Base-by-base conservation (phyloP, 2,888 invertebrate species). In the Orthosia incerta region DNA sequence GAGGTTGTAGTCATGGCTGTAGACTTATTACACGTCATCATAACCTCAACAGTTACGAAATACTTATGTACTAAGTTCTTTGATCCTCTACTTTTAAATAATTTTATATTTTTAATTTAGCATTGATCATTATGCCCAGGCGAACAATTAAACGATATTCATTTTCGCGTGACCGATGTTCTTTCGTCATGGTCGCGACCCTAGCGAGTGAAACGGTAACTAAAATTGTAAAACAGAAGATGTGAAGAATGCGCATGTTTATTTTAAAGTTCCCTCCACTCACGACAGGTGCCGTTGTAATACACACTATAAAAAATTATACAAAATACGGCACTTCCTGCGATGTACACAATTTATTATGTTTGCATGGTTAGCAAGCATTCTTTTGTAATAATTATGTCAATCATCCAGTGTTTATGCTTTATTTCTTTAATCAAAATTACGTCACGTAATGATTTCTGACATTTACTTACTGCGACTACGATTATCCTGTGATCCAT, bases 391-490 rank as follows among this genome's bases (percentile, higher is more conserved):
- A 76, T 76, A 77, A 82, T 63, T 60, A 82, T 48, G 60, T 70
- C 71, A 77, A 77, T 77, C 60, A 78, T 64, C 15, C 50, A 26
- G 4, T 50, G 23, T 78, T 82, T 55, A 60, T 80, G 50, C 53
- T 12, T 53, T 50, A 62, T 67, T 77, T 66, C 11, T 66, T 81
- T 80, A 51, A 75, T 62, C 76, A 81, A 61, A 80, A 77, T 81
- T 26, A 45, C 55, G 20, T 76, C 67, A 81, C 67, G n/a, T 81
- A 76, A 77, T 66, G 55, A 77, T 77, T 76, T 77, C 55, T 76
- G 76, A 66, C 67, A 66, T 77, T 76, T 57, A 57, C 26, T 45
- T 48, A 56, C 31, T 13, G 26, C n/a, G 2, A 20, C n/a, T 46
- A 13, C 45, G 9, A 45, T 73, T 61, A 61, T 20, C 53, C 31